Percentiles rank a stretch among this genome's conserved stretches.
Conservation (phyloP, 35 echinoderm and acorn worm genomes). For the Patiria miniata region DNA sequence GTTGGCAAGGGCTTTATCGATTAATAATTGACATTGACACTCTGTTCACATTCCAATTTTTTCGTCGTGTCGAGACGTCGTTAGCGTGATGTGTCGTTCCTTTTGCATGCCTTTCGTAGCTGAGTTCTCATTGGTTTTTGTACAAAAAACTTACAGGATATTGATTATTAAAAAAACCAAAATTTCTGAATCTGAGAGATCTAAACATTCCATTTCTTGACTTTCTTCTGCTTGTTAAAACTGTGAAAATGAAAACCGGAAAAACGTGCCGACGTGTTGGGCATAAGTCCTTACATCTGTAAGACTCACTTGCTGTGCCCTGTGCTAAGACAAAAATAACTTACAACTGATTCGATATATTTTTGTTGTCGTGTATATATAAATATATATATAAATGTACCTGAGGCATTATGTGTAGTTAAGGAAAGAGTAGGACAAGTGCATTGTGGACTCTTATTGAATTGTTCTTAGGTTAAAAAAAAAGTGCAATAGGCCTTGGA, state of each 20-base stretch:
- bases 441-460: background rate
- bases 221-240: no score
- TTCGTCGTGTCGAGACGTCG: background rate
- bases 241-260: background rate
- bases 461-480: background rate
- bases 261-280: background rate
- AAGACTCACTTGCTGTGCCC: background rate
- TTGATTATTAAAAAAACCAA: no score
- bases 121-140: background rate
- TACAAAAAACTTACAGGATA: no score
- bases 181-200: background rate
- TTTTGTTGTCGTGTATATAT: constrained; percentile 10
- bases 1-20: no score
- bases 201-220: background rate
- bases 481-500: constrained; percentile 13
- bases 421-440: background rate
- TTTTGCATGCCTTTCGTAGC: constrained; percentile 21
- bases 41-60: background rate
- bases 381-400: constrained; percentile 25
- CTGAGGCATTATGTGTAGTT: background rate
- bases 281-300: background rate
- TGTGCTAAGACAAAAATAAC: background rate
- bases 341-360: background rate
- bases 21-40: background rate
- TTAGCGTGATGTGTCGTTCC: background rate